These are phyloP conservation scores for Amblyopsis rosae DNA, from an alignment of 2,113 vertebrate species.

Conservation along the genomic window DNA sequence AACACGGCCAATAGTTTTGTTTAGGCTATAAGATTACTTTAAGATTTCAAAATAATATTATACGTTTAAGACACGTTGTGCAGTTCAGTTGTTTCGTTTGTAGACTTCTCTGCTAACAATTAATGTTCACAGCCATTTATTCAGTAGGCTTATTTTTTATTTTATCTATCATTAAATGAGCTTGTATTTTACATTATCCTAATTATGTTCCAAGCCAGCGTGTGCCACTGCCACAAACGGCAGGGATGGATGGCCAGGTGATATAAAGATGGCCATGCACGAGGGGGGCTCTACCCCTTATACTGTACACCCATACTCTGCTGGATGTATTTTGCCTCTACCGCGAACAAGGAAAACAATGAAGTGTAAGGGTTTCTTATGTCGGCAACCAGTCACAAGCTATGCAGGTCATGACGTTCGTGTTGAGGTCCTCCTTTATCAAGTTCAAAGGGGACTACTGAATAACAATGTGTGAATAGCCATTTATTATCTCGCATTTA, in stretches of 20 bases:
- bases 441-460: not conserved
- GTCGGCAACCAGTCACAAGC: conserved; percentile 59
- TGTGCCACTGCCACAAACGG: conserved; percentile 21
- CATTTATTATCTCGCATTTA: too few relatives aligned
- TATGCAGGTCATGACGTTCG: conserved; percentile 43
- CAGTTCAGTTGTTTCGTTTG: not conserved
- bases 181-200: conserved; percentile 31
- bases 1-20: not conserved
- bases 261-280: too few relatives aligned
- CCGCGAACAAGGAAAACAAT: too few relatives aligned
- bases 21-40: too few relatives aligned
- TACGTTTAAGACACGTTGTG: too few relatives aligned
- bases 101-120: not conserved
- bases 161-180: too few relatives aligned
- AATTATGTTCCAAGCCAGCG: conserved; percentile 15
- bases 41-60: not conserved
- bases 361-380: conserved; percentile 42
- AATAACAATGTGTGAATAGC: not conserved
- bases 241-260: conserved; percentile 36
- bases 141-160: not conserved
- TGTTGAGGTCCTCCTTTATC: conserved; percentile 40
- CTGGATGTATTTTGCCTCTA: too few relatives aligned
- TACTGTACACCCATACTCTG: too few relatives aligned
- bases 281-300: too few relatives aligned
- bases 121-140: not conserved